Base-by-base conservation (phyloP, 2,797 vertebrate species). In the Sandelia bainsii region DNA sequence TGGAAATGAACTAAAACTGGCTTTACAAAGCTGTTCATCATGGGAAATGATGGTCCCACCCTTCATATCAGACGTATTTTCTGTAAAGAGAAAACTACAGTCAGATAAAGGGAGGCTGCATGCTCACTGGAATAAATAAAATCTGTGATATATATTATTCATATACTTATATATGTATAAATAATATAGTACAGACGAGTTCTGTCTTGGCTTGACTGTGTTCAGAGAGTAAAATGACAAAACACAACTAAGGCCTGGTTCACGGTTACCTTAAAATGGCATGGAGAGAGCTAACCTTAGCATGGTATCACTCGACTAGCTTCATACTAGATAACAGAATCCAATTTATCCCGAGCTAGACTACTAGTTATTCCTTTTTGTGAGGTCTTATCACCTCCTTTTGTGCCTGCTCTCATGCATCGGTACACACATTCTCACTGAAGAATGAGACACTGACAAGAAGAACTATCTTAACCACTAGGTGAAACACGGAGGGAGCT, bases 161-260 rank as follows among this genome's bases (percentile, higher is more conserved):
- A 82, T 90, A 79, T 89, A 87, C 87, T 82, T 89, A 86, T 90
- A 90, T 90, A 88, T 91, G 84, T 90, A 90, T 91, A 92, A 91
- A 89, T 87, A 85, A 86, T 86, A 90, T 88, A 73, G 84, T 90
- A 91, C 86, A 91, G 86, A 83, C 22, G 51, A 72, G 58, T 51
- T 74, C 50, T 71, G 72, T 77, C 79, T 84, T 75, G 80, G 70
- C 82, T 79, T 40, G 74, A 84, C 61, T 69, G 66, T 74, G 72
- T 72, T 80, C 74, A 75, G 79, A 63, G 70, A 63, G 52, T 46
- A 52, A 84, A 71, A 62, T 17, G 68, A 58, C 17, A 52, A 63
- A 45, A 34, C 29, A 65, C 65, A 63, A 62, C 62, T 12, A 10
- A 60, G 72, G 58, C 62, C 58, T 62, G 58, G 50, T 69, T 66